Percentiles rank a stretch among this genome's conserved stretches.
Conservation (phyloP, 64 coral and sea anemone genomes). For the Astreopora myriophthalma region DNA sequence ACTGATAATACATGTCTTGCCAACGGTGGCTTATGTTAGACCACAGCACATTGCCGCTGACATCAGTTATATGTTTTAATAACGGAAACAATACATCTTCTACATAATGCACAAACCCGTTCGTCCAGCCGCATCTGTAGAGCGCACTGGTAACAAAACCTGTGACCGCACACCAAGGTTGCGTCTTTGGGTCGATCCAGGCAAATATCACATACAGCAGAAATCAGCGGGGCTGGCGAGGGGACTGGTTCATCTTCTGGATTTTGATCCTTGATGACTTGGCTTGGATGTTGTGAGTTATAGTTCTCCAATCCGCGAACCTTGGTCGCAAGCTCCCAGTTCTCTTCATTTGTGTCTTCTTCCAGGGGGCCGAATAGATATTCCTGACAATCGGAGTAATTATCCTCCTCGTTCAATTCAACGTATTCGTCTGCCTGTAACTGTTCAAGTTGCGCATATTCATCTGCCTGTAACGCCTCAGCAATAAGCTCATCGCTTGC, state of each 20-base stretch:
- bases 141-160: slow-evolving; percentile 66
- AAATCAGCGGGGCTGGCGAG: background rate
- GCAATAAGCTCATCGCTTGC: background rate
- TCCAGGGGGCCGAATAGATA: background rate
- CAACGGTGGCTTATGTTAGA: too few relatives aligned
- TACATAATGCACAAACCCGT: slow-evolving; percentile 61
- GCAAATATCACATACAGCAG: slow-evolving; percentile 59
- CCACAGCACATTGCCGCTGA: background rate
- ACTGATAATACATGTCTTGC: too few relatives aligned
- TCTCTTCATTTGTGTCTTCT: background rate
- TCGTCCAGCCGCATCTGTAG: slow-evolving; percentile 73
- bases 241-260: background rate
- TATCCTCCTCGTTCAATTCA: background rate
- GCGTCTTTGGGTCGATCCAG: slow-evolving; percentile 79
- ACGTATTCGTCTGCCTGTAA: background rate
- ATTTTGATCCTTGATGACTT: background rate
- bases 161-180: slow-evolving; percentile 65
- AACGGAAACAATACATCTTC: slow-evolving; percentile 66
- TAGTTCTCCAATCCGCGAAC: background rate
- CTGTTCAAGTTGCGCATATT: background rate
- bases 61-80: slow-evolving; percentile 80
- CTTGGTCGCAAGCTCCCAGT: background rate
- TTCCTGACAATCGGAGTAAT: background rate
- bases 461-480: background rate
- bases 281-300: background rate